Conservation (phyloP, 2,113 vertebrate species). For the Cathartes aura region DNA sequence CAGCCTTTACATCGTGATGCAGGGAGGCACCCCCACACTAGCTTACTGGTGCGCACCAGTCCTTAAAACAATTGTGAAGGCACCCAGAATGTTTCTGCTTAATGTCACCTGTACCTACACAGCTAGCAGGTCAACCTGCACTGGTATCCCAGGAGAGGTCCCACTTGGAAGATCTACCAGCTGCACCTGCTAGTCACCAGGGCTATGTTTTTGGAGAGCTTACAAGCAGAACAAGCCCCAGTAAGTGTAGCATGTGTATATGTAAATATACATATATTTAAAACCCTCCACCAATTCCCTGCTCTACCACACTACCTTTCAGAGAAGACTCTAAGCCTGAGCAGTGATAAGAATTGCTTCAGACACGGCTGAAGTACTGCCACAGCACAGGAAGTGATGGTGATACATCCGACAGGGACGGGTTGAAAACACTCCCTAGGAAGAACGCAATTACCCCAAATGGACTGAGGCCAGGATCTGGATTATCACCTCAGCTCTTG, state of each 20-base stretch:
- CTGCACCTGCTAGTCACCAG: not conserved
- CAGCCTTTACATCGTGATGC: fast-evolving
- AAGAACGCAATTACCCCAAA: constrained; percentile 22
- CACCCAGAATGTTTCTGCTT: not conserved
- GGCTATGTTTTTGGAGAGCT: not conserved
- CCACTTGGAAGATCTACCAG: not conserved
- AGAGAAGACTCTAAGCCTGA: not conserved
- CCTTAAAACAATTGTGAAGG: not conserved
- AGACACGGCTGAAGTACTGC: not conserved
- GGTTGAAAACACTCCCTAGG: not conserved
- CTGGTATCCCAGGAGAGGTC: not conserved
- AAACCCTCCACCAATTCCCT: not conserved
- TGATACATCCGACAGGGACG: not conserved
- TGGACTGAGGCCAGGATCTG: not conserved
- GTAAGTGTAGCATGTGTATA: not conserved
- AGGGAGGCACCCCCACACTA: not conserved
- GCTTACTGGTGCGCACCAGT: not conserved
- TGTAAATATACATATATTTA: not conserved
- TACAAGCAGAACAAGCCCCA: not conserved
- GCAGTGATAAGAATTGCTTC: constrained; percentile 7
- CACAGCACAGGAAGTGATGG: not conserved
- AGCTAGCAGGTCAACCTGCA: not conserved
- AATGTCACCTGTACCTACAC: not conserved
- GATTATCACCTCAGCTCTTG: constrained; percentile 20
- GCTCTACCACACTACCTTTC: not conserved